Percentiles rank a stretch among this genome's conserved stretches.
Conservation (phyloP, 2,888 invertebrate genomes). For the Brachycybe producta region DNA sequence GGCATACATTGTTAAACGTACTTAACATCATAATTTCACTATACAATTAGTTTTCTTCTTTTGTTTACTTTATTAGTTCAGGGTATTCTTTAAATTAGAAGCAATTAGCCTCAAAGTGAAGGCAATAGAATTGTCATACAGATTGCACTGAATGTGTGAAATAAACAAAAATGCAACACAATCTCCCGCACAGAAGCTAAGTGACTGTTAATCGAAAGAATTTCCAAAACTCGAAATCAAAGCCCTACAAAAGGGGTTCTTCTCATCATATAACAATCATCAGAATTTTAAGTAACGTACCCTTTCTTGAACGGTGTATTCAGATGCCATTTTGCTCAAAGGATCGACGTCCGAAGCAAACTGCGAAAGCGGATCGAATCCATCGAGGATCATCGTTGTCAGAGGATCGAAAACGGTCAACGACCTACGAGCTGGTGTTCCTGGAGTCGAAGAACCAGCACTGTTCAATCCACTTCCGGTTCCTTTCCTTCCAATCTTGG, state of each 20-base stretch:
- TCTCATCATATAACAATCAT: background rate
- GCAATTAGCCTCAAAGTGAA: too few species aligned
- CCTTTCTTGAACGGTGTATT: slow-evolving; percentile 21
- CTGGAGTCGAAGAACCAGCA: slow-evolving; percentile 22
- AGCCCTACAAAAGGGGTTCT: too few species aligned
- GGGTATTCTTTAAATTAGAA: too few species aligned
- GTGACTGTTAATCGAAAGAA: too few species aligned
- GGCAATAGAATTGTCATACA: too few species aligned
- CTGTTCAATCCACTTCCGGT: slow-evolving; percentile 22
- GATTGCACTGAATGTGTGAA: too few species aligned
- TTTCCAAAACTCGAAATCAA: too few species aligned
- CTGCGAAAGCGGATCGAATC: slow-evolving; percentile 58
- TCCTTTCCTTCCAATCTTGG: slow-evolving; percentile 23
- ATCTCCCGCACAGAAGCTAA: too few species aligned
- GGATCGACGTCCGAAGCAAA: slow-evolving; percentile 51
- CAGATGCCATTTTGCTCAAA: slow-evolving; percentile 34
- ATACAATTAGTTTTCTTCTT: background rate
- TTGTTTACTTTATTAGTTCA: background rate
- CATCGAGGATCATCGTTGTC: slow-evolving; percentile 45
- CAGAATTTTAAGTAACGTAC: slow-evolving; percentile 2
- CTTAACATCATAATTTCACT: background rate
- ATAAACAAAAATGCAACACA: too few species aligned
- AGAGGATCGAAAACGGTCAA: slow-evolving; percentile 23
- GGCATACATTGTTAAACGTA: too few species aligned
- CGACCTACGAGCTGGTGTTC: slow-evolving; percentile 23